phyloP scores from a whole-genome alignment of 2,113 vertebrate species.

The Melospiza melodia region DNA sequence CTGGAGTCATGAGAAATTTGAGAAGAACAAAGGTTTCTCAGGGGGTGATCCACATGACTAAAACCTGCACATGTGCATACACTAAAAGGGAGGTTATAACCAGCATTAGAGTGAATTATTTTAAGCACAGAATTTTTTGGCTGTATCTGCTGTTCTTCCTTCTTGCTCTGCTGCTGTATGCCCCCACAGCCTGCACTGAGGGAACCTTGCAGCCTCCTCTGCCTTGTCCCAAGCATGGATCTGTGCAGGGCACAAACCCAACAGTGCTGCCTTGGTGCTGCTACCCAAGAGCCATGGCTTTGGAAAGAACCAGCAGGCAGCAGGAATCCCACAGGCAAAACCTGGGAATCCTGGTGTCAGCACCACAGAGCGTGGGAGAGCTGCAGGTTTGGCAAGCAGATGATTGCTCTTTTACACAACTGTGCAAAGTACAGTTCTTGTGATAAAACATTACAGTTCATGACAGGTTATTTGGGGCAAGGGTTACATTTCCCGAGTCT shows the following conservation, averaged over 20 bases:
- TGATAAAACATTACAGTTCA: slow-evolving; percentile 52
- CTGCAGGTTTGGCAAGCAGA: not conserved
- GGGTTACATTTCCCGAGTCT: slow-evolving; percentile 8
- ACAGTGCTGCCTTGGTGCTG: not conserved
- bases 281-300: not conserved
- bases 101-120: not conserved
- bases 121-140: not conserved
- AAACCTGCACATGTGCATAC: not conserved
- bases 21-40: not conserved
- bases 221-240: not conserved
- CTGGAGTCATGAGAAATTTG: not conserved
- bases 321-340: not conserved
- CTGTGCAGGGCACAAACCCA: rapidly evolving
- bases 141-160: not conserved
- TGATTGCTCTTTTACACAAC: slow-evolving; percentile 4
- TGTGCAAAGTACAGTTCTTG: slow-evolving; percentile 53
- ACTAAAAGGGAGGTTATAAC: not conserved
- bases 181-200: not conserved
- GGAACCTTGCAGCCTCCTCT: not conserved
- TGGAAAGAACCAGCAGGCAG: not conserved
- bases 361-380: not conserved
- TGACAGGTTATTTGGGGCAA: slow-evolving; percentile 25
- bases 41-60: not conserved
- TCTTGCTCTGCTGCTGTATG: not conserved
- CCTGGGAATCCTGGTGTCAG: not conserved